Percentiles rank a stretch among this genome's conserved stretches.
phyloP scores from a whole-genome alignment of 2,113 vertebrate species.

The Morone chrysops region DNA sequence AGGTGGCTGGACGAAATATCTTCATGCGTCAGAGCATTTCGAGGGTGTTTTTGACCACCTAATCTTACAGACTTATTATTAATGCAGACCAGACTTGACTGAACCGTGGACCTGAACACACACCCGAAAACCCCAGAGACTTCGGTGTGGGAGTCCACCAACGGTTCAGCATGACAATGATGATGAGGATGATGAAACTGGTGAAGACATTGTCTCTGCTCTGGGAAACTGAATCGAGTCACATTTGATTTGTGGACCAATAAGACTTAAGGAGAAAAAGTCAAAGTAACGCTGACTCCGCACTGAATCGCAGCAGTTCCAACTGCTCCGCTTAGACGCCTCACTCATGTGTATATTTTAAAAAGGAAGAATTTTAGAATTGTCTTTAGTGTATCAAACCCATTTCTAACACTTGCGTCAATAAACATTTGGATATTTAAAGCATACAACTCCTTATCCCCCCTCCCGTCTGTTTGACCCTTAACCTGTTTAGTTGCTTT shows the following conservation, averaged over 20 bases:
- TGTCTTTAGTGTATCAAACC: slow-evolving; percentile 85
- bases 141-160: slow-evolving; percentile 28
- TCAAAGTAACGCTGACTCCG: slow-evolving; percentile 58
- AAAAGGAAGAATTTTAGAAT: slow-evolving; percentile 81
- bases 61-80: slow-evolving; percentile 55
- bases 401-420: slow-evolving; percentile 81
- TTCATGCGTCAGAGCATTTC: slow-evolving; percentile 28
- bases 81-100: slow-evolving; percentile 49
- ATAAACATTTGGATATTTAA: slow-evolving; percentile 84
- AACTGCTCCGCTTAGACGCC: slow-evolving; percentile 57
- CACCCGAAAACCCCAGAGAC: slow-evolving; percentile 23
- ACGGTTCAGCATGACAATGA: slow-evolving; percentile 23
- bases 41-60: slow-evolving; percentile 39
- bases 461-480: slow-evolving; percentile 62
- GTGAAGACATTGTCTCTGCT: slow-evolving; percentile 39
- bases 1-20: slow-evolving; percentile 49
- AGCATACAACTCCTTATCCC: slow-evolving; percentile 75
- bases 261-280: slow-evolving; percentile 62
- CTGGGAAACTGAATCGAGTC: slow-evolving; percentile 55
- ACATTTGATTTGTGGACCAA: slow-evolving; percentile 69
- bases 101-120: slow-evolving; percentile 58
- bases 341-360: slow-evolving; percentile 82
- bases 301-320: slow-evolving; percentile 66
- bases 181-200: slow-evolving; percentile 15
- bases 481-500: slow-evolving; percentile 80